Conservation (phyloP, 2,797 vertebrate species). For the Buceros bicornis region DNA sequence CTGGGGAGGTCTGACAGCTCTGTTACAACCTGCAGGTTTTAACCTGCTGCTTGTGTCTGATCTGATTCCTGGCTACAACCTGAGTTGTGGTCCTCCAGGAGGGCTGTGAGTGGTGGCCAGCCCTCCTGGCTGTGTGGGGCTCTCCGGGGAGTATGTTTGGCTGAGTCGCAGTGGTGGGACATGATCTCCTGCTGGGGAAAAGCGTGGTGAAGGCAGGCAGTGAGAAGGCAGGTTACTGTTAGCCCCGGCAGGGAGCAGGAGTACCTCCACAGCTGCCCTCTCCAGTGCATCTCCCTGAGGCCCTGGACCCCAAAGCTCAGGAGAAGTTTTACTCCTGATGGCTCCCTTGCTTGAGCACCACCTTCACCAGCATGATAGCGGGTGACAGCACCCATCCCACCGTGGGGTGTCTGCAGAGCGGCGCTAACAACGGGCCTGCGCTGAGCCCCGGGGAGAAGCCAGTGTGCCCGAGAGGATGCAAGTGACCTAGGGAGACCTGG, state of each 20-base stretch:
- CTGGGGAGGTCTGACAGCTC: neutral
- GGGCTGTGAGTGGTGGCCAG: neutral
- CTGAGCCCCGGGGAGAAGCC: neutral
- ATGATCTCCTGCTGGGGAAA: neutral
- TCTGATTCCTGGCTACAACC: neutral
- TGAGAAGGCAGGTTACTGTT: neutral
- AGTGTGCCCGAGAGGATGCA: rapidly evolving
- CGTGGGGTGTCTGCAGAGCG: rapidly evolving
- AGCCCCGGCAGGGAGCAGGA: neutral
- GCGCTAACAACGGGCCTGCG: rapidly evolving
- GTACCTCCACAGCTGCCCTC: neutral
- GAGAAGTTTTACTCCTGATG: neutral
- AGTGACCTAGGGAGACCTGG: rapidly evolving
- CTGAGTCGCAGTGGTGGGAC: neutral
- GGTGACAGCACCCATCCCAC: neutral
- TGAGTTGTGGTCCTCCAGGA: neutral
- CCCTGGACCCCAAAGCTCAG: neutral
- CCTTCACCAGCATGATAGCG: rapidly evolving
- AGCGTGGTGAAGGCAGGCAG: rapidly evolving
- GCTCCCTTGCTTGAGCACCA: neutral
- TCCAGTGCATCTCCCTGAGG: neutral
- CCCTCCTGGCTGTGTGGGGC: rapidly evolving
- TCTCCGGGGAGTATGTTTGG: neutral
- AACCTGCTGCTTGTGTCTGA: neutral
- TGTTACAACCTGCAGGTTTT: neutral